These are phyloP conservation scores for Blastomussa wellsi DNA, from an alignment of 92 coral and sea anemone species.

Conservation along the genomic window DNA sequence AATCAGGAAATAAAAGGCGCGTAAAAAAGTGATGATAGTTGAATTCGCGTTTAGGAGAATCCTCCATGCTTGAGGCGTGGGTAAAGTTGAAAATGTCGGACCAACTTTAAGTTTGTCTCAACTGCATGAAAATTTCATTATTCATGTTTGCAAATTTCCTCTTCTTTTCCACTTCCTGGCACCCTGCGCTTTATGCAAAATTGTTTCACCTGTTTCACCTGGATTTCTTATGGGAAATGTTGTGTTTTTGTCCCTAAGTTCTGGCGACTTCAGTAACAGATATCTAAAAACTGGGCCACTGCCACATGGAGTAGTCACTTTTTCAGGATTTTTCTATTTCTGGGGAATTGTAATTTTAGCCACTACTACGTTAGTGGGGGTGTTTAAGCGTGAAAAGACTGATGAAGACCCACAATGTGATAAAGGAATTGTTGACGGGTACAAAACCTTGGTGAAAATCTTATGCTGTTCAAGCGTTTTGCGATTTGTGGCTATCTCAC, in stretches of 20 bases:
- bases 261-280: conserved; percentile 86
- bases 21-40: too few species aligned
- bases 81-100: too few species aligned
- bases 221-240: conserved; percentile 94
- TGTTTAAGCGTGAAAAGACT: conserved; percentile 81
- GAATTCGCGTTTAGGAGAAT: too few species aligned
- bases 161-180: too few species aligned
- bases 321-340: conserved; percentile 81
- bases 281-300: conserved; percentile 72
- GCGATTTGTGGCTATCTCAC: conserved; percentile 68
- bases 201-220: conserved; percentile 92
- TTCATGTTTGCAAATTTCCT: too few species aligned
- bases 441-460: conserved; percentile 78
- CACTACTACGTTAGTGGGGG: conserved; percentile 83
- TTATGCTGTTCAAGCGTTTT: conserved; percentile 75
- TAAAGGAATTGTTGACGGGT: conserved; percentile 77
- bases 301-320: conserved; percentile 69
- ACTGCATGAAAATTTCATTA: too few species aligned
- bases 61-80: too few species aligned
- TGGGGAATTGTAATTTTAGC: conserved; percentile 88
- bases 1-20: too few species aligned
- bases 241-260: conserved; percentile 88
- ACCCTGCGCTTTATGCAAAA: too few species aligned
- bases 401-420: conserved; percentile 65
- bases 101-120: too few species aligned